These are phyloP conservation scores for Panagrolaimus sp. DNA, from an alignment of 1,140 invertebrate genomes.

Conservation along the genomic window DNA sequence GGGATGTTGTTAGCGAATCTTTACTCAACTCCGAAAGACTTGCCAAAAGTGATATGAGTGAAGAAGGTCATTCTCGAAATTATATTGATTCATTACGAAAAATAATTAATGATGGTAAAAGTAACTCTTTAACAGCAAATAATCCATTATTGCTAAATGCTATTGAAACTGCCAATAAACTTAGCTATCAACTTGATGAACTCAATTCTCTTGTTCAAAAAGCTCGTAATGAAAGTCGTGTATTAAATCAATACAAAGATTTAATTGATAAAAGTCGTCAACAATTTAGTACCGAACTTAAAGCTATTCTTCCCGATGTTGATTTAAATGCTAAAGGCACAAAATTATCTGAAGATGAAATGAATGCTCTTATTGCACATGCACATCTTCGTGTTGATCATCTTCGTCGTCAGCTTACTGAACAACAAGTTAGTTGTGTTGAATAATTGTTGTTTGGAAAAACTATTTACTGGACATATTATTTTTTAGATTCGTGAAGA, in stretches of 20 bases:
- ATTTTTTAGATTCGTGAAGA: conserved; percentile 49
- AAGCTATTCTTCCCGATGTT: conserved; percentile 60
- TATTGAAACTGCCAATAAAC: conserved; percentile 49
- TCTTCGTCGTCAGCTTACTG: conserved; percentile 61
- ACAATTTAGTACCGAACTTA: conserved; percentile 61
- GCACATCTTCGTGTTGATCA: conserved; percentile 63
- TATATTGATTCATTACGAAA: conserved; percentile 42
- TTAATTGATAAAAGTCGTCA: conserved; percentile 60
- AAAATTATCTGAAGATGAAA: conserved; percentile 61
- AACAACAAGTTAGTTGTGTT: conserved; percentile 59
- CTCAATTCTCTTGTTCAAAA: conserved; percentile 53
- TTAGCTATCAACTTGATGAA: conserved; percentile 46
- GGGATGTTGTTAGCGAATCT: conserved; percentile 42
- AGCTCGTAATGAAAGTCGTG: conserved; percentile 58
- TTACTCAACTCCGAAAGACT: conserved; percentile 30
- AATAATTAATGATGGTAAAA: conserved; percentile 44
- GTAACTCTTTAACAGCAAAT: conserved; percentile 16
- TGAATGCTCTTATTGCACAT: conserved; percentile 62
- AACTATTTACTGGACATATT: conserved; percentile 14
- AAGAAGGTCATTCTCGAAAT: conserved; percentile 37
- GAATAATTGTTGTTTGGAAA: conserved; percentile 4
- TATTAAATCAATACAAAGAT: conserved; percentile 61
- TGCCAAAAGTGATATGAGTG: conserved; percentile 30
- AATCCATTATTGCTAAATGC: conserved; percentile 48
- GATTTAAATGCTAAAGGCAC: conserved; percentile 56